Evolutionary conservation across 2,888 invertebrate genomes (phyloP).

Genomic region (Nycteola revayana): DNA sequence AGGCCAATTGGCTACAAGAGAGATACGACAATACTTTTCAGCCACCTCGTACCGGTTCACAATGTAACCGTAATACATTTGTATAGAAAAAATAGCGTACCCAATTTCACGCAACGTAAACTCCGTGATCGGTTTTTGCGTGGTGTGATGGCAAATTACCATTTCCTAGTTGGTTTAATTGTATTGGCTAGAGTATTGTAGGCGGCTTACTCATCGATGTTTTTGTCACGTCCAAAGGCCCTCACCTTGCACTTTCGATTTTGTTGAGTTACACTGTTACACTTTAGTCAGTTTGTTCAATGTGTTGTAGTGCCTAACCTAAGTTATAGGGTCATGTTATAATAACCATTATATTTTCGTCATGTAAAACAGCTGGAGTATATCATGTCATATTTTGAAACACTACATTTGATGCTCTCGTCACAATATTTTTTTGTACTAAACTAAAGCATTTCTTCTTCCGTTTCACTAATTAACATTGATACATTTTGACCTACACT

Average conservation of each 20-base stretch:
- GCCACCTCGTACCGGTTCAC: conserved; percentile 22
- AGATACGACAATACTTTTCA: conserved; percentile 20
- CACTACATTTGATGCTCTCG: conserved; percentile 33
- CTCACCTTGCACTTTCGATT: conserved; percentile 75
- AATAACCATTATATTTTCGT: too few species aligned
- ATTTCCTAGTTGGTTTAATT: conserved; percentile 71
- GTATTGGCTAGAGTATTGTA: conserved; percentile 55
- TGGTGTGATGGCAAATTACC: conserved; percentile 67
- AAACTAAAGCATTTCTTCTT: conserved; percentile 36
- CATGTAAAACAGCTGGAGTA: too few species aligned
- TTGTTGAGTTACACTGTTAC: conserved; percentile 37
- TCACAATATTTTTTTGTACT: conserved; percentile 21
- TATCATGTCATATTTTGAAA: too few species aligned
- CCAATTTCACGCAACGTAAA: conserved; percentile 78
- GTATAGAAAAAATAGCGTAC: conserved; percentile 49
- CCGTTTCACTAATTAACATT: conserved; percentile 35
- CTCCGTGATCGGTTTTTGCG: conserved; percentile 68
- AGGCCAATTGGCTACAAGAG: conserved; percentile 21
- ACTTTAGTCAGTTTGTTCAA: too few species aligned
- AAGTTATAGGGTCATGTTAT: too few species aligned
- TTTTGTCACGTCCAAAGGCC: conserved; percentile 53
- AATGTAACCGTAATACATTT: conserved; percentile 31
- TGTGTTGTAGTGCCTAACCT: too few species aligned
- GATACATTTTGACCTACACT: conserved; percentile 28
- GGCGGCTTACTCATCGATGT: conserved; percentile 55